A percentile compares a stretch with the other conserved stretches of the same genome.
phyloP scores from a whole-genome alignment of 2,797 vertebrate genomes.

The Siniperca obscura region DNA sequence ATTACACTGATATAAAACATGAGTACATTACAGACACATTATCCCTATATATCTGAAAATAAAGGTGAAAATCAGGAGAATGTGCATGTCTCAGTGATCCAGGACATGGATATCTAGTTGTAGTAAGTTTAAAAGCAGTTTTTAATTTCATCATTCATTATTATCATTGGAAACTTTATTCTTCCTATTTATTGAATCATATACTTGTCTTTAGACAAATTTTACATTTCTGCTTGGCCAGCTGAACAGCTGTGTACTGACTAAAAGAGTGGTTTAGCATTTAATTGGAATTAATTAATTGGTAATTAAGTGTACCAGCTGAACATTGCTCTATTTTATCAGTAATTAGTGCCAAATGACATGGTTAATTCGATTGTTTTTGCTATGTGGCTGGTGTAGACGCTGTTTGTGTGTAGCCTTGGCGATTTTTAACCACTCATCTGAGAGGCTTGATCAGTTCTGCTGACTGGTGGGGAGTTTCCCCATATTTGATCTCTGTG shows the following conservation, averaged over 20 bases:
- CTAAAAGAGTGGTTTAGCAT: background rate
- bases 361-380: background rate
- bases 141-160: background rate
- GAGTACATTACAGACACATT: no score
- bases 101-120: background rate
- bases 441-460: constrained; percentile 4
- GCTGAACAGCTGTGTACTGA: background rate
- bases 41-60: background rate
- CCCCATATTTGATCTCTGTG: constrained; percentile 16
- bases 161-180: background rate
- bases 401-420: background rate
- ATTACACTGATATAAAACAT: background rate
- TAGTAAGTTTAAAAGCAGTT: background rate
- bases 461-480: constrained; percentile 28
- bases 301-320: background rate
- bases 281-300: background rate
- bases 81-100: background rate
- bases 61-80: background rate
- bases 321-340: background rate
- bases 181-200: background rate
- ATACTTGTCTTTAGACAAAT: background rate
- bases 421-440: constrained; percentile 9
- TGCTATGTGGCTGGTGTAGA: background rate
- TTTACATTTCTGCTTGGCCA: background rate
- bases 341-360: background rate